Evolutionary conservation across 2,113 vertebrate genomes (phyloP), one percentile per base, ranked within the genome.

Genomic region (Vidua macroura): DNA sequence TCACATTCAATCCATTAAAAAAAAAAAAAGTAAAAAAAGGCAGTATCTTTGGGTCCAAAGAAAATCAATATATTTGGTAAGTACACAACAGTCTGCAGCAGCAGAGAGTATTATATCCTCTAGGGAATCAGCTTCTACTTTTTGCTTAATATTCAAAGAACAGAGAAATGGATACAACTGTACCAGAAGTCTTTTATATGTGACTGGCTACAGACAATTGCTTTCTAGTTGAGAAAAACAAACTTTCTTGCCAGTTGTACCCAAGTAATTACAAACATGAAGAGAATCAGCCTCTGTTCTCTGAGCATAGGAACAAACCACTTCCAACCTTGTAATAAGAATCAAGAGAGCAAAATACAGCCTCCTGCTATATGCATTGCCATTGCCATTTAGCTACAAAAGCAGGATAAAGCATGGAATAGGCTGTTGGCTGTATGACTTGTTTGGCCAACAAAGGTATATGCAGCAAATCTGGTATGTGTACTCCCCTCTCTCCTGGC

Each of bases 61-160:
- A 93, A 97, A 97, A 90, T 92, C 88, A 67, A 60, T 75, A 76
- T 76, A 94, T 83, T 91, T 94, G 62, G 59, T 97, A 92, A 96
- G 73, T 75, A 78, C 31, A n/a, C 1, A 11, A 81, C 64, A 91
- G 60, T 28, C 48, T 28, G 21, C 22, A 51, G 72, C 46, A 95
- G 83, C 70, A 94, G 74, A 80, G 87, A 81, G 35, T 39, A 72
- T 63, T 84, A 70, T 14, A 81, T 33, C 33, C 28, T 46, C 58
- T 51, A 63, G 24, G 41, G 88, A 88, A 96, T 59, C 41, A 37
- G 75, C 92, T 96, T 94, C 84, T 96, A 41, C 83, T 79, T 87
- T 86, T 90, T 33, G 24, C 49, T 96, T 95, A 82, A 88, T 49
- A 94, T 82, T 92, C 75, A 84, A 58, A 89, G 80, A 94, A 93